phyloP scores from a whole-genome alignment of 2,888 invertebrate genomes.

The Clusia tigrina region DNA sequence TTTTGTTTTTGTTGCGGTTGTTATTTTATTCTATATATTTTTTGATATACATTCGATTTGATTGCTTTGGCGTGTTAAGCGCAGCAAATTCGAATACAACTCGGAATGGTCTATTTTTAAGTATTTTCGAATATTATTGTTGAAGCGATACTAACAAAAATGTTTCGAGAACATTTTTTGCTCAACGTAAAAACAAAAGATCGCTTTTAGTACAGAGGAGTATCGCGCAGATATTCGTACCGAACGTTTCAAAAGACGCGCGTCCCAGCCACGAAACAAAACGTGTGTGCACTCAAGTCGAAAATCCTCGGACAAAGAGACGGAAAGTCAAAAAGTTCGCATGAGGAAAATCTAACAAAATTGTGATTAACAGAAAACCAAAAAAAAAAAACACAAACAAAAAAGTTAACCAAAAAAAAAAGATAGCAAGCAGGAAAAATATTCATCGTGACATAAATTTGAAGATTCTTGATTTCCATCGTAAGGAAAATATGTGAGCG shows the following conservation, averaged over 20 bases:
- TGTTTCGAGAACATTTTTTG: constrained; percentile 16
- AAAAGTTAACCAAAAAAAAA: constrained; percentile 6
- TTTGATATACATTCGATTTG: too few relatives aligned
- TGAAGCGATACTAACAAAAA: constrained; percentile 21
- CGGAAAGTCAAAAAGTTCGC: background rate
- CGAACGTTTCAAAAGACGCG: background rate
- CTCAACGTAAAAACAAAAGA: constrained; percentile 8
- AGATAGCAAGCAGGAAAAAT: background rate
- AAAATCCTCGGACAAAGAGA: background rate
- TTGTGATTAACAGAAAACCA: constrained; percentile 9
- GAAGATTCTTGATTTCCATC: background rate
- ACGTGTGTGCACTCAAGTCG: background rate
- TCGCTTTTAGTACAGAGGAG: constrained; percentile 24
- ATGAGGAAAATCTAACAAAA: background rate
- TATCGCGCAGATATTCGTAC: constrained; percentile 15
- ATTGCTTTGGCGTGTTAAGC: background rate
- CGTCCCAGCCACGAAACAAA: background rate
- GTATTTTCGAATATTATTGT: constrained; percentile 25
- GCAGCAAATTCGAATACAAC: background rate
- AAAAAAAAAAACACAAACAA: constrained; percentile 9
- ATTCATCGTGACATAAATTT: background rate
- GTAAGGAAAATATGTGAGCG: background rate
- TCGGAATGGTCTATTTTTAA: constrained; percentile 23
- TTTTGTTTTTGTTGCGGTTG: background rate
- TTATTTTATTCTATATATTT: background rate